Evolutionary conservation across 1,140 invertebrate genomes (phyloP).

Genomic region (Formica selysi): DNA sequence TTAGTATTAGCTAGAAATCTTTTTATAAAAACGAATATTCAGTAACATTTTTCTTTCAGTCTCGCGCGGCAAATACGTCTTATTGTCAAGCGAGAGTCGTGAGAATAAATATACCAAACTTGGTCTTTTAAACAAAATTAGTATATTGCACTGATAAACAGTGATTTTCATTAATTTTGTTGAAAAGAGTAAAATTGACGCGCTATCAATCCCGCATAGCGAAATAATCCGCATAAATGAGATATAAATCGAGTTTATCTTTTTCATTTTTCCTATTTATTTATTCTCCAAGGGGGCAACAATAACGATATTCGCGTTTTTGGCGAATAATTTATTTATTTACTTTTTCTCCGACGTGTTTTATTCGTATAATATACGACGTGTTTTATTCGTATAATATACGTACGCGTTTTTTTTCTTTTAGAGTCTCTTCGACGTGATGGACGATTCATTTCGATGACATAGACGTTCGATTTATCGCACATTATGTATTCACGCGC

Average conservation of each 20-base stretch:
- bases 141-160: no score
- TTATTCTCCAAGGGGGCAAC: constrained; percentile 41
- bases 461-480: constrained; percentile 19
- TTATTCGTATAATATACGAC: constrained; percentile 36
- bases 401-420: constrained; percentile 28
- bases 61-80: neutral
- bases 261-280: constrained; percentile 56
- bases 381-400: constrained; percentile 27
- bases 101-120: neutral
- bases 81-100: constrained; percentile 15
- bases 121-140: no score
- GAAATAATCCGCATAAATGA: constrained; percentile 10
- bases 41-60: constrained; percentile 24
- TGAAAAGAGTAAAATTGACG: constrained; percentile 8
- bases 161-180: no score
- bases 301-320: constrained; percentile 42
- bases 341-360: constrained; percentile 37
- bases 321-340: constrained; percentile 52
- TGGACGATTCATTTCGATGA: constrained; percentile 45
- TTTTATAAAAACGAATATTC: constrained; percentile 29
- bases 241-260: constrained; percentile 4
- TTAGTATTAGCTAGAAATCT: constrained; percentile 12
- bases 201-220: neutral
- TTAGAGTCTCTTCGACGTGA: constrained; percentile 29
- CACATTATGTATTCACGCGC: constrained; percentile 26